Conservation (phyloP, 2,113 vertebrate genomes). For the Ursus arctos region DNA sequence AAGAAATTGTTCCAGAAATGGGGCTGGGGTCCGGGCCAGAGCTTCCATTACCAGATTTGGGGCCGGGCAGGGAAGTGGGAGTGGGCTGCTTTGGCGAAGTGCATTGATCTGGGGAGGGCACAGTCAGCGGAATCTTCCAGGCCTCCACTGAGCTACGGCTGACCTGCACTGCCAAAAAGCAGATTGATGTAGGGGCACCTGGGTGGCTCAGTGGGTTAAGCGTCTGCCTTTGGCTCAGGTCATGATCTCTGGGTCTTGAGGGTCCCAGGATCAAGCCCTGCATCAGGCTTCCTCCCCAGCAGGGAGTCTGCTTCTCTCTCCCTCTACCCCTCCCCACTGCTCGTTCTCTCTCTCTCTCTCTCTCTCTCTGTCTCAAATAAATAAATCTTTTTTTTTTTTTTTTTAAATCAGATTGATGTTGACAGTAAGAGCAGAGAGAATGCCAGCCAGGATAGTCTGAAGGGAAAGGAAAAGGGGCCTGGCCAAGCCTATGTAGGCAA, state of each 20-base stretch:
- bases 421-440: not conserved
- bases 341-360: too few species aligned
- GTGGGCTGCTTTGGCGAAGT: not conserved
- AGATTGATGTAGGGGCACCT: not conserved
- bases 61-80: not conserved
- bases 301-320: too few species aligned
- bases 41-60: not conserved
- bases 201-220: not conserved
- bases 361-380: too few species aligned
- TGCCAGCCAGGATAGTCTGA: not conserved
- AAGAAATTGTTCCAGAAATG: constrained; percentile 5
- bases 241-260: too few species aligned
- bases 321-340: too few species aligned
- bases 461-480: not conserved
- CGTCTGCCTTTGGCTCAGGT: too few species aligned
- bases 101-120: not conserved
- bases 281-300: too few species aligned
- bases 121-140: not conserved
- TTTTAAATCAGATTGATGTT: not conserved
- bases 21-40: not conserved
- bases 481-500: not conserved
- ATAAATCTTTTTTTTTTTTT: too few species aligned
- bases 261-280: too few species aligned
- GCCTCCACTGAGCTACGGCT: not conserved
- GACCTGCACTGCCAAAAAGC: not conserved